Evolutionary conservation across 2,113 vertebrate genomes (phyloP).

Genomic region (Notiomystis cincta): DNA sequence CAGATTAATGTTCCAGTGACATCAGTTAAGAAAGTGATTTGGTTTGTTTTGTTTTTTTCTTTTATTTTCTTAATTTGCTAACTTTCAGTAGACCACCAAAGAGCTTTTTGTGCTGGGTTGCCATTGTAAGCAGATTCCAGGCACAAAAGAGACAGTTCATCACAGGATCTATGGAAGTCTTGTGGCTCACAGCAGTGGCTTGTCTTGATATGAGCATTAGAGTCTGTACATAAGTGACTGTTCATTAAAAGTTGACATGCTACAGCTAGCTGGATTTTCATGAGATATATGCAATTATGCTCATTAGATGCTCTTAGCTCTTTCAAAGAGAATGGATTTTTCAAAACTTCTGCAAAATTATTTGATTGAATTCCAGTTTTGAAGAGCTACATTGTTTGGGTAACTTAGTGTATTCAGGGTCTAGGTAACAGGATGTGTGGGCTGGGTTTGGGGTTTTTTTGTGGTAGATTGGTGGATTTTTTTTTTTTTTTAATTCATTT

Average conservation of each 20-base stretch:
- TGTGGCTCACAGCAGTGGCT: background rate
- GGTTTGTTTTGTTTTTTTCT: background rate
- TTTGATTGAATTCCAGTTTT: background rate
- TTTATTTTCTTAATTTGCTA: background rate
- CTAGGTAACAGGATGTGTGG: background rate
- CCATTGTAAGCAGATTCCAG: background rate
- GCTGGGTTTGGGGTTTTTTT: rapidly evolving
- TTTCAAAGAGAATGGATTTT: background rate
- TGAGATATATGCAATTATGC: background rate
- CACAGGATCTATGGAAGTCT: background rate
- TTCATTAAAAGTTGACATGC: background rate
- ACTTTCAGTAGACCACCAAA: background rate
- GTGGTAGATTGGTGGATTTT: background rate
- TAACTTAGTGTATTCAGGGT: background rate
- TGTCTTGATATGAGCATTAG: background rate
- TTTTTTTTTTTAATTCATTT: background rate
- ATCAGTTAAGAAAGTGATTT: background rate
- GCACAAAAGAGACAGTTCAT: background rate
- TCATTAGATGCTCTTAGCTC: background rate
- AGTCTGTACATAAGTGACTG: background rate
- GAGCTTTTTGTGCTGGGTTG: background rate
- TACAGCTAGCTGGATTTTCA: background rate
- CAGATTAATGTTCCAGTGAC: background rate
- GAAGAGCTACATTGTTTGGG: background rate
- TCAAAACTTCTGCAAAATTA: background rate